These are phyloP conservation scores for Phengaris arion DNA, from an alignment of 2,888 invertebrate species.

Conservation along the genomic window DNA sequence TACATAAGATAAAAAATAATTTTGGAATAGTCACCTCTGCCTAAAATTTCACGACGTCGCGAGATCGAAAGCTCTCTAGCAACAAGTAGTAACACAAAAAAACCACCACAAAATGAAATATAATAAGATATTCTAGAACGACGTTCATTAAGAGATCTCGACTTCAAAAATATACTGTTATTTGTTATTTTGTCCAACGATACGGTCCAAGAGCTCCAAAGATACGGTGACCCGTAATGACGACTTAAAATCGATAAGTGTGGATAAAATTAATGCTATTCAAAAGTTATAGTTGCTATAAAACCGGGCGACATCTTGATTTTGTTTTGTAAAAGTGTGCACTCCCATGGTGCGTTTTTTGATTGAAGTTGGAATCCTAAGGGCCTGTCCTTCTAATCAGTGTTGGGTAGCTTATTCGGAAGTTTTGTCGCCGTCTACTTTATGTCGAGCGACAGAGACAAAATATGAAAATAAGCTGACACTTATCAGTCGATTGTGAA, in stretches of 20 bases:
- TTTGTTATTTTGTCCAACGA: slow-evolving; percentile 4
- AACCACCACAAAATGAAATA: not conserved
- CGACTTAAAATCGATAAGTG: slow-evolving; percentile 28
- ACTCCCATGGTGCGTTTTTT: too few species aligned
- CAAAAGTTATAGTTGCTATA: slow-evolving; percentile 22
- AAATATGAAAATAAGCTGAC: too few species aligned
- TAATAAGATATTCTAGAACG: not conserved
- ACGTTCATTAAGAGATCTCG: slow-evolving; percentile 14
- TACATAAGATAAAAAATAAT: too few species aligned
- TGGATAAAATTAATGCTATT: slow-evolving; percentile 25
- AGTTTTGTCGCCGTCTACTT: too few species aligned
- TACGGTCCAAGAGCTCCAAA: not conserved
- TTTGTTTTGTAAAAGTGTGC: not conserved
- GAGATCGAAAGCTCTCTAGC: not conserved
- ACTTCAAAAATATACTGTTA: slow-evolving; percentile 4
- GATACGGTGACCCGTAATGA: slow-evolving; percentile 17
- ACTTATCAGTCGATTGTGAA: too few species aligned
- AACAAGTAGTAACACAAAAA: not conserved
- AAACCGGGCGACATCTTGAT: slow-evolving; percentile 9
- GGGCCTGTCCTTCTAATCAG: too few species aligned
- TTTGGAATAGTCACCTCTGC: too few species aligned
- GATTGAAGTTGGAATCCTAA: too few species aligned
- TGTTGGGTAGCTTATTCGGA: too few species aligned
- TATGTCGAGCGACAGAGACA: too few species aligned
- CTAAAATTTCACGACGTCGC: too few species aligned